Base-by-base conservation (phyloP, 2,888 invertebrate genomes). In the Drosophila koepferae region DNA sequence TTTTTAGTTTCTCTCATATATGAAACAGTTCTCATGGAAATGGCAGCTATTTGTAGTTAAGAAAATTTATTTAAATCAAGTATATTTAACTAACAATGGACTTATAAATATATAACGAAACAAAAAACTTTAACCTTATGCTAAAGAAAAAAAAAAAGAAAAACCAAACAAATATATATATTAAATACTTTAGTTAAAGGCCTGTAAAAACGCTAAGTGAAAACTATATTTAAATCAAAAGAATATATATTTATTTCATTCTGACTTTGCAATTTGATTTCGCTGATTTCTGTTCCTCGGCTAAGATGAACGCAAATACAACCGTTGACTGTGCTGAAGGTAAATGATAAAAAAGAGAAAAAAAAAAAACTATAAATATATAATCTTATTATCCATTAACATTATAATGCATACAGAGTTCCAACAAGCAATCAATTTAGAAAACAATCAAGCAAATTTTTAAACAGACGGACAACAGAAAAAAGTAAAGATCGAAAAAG, bases 31-130 rank as follows among this genome's bases (percentile, higher is more conserved):
- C 93, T 93, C 93, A 93, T 92, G 93, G 93, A 93, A 91, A 92
- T 87, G 93, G 92, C 93, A 93, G 93, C 93, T 93, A 93, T 91
- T 80, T 92, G 92, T 93, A 93, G 92, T 92, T 93, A 93, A 92
- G 92, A 91, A 92, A 90, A 87, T 82, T 77, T 75, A 87, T 87
- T 83, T 83, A 79, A 82, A 71, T 82, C 80, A 84, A 76, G 70
- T 81, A 86, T 81, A 82, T 84, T 80, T 80, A 84, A 84, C 80
- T 82, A 84, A 89, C 72, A 82, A 89, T 85, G 87, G 87, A 89
- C 89, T 89, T 86, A 87, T 76, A 83, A 69, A 71, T 72, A 79
- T 82, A 38, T 73, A 71, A 51, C 28, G 43, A 40, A 69, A 72
- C 14, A 31, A 60, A 62, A 62, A 60, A 61, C 51, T 59, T 53